Conservation (phyloP, 1,140 invertebrate genomes). For the Diuraphis noxia region DNA sequence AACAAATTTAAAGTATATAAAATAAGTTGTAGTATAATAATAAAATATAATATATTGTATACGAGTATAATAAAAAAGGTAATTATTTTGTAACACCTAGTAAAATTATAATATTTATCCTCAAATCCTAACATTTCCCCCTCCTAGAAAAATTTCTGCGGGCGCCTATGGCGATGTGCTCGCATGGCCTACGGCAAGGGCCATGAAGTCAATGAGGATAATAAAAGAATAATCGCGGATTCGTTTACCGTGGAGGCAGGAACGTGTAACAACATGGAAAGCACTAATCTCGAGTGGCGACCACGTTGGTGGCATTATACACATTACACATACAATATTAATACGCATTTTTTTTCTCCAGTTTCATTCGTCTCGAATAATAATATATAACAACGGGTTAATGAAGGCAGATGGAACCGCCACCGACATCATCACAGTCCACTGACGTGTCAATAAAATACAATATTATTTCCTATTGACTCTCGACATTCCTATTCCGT, state of each 20-base stretch:
- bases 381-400: conserved; percentile 4
- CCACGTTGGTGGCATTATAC: background rate
- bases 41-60: too few species aligned
- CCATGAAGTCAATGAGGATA: background rate
- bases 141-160: too few species aligned
- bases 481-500: background rate
- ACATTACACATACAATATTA: background rate
- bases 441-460: background rate
- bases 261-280: background rate
- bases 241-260: background rate
- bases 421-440: background rate
- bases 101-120: too few species aligned
- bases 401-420: background rate
- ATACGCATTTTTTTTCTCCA: background rate
- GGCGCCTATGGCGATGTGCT: too few species aligned
- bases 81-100: too few species aligned
- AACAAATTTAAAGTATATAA: too few species aligned
- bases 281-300: conserved; percentile 17
- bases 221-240: background rate
- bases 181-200: background rate
- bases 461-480: conserved; percentile 16
- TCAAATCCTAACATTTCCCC: too few species aligned
- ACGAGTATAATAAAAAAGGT: too few species aligned
- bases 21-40: too few species aligned
- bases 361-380: background rate